Percentiles rank a stretch among this genome's conserved stretches.
phyloP scores from a whole-genome alignment of 1,140 invertebrate genomes.

The Papilio polyxenes region DNA sequence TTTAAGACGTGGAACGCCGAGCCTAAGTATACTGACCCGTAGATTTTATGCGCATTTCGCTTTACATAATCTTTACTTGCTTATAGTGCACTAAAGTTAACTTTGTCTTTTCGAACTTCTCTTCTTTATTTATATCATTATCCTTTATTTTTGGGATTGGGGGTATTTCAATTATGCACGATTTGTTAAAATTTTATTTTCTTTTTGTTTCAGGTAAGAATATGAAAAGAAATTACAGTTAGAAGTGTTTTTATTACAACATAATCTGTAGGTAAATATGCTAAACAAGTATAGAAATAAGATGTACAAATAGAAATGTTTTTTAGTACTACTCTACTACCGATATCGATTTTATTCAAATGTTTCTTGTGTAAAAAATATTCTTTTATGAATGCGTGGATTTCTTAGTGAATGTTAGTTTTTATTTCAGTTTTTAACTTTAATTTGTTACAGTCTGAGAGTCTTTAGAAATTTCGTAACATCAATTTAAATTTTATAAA shows the following conservation, averaged over 20 bases:
- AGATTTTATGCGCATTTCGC: conserved; percentile 52
- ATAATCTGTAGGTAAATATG: background rate
- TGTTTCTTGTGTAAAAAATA: background rate
- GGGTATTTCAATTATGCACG: background rate
- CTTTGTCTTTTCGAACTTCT: conserved; percentile 11
- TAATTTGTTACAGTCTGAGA: background rate
- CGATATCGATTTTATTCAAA: background rate
- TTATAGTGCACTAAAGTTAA: conserved; percentile 10
- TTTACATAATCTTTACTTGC: conserved; percentile 51
- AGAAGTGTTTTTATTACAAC: background rate
- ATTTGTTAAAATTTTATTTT: background rate
- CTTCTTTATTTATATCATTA: background rate
- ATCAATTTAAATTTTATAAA: conserved; percentile 14
- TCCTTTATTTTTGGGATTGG: background rate
- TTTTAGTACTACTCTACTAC: background rate
- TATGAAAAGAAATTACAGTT: conserved; percentile 25
- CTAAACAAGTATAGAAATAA: background rate
- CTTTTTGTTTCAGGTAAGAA: conserved; percentile 48
- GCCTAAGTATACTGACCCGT: conserved; percentile 62
- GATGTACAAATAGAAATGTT: no score
- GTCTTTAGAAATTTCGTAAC: conserved; percentile 1
- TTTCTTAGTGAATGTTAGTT: background rate
- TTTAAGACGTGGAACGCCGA: conserved; percentile 55
- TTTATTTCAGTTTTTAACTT: background rate
- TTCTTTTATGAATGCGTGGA: no score